phyloP scores from a whole-genome alignment of 2,888 invertebrate species.

The Biston betularia region DNA sequence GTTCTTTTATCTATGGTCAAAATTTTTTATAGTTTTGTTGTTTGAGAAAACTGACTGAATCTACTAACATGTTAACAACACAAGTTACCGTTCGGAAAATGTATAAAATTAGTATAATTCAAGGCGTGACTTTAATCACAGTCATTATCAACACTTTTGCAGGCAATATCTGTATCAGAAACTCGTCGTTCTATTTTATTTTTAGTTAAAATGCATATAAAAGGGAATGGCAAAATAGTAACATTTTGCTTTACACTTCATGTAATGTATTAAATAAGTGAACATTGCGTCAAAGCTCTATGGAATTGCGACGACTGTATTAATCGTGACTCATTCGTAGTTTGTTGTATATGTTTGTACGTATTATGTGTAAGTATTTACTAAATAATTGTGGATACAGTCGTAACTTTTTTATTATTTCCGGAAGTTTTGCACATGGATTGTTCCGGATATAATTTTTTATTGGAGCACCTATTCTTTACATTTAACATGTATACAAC shows the following conservation, averaged over 20 bases:
- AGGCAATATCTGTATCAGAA: constrained; percentile 39
- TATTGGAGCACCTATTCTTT: not conserved
- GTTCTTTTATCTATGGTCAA: not conserved
- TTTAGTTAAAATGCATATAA: not conserved
- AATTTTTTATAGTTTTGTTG: not conserved
- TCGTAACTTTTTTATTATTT: constrained; percentile 73
- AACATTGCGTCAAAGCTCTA: constrained; percentile 57
- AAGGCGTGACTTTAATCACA: not conserved
- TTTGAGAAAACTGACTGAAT: not conserved
- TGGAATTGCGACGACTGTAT: constrained; percentile 85
- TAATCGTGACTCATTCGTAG: constrained; percentile 82
- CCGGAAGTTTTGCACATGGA: constrained; percentile 67
- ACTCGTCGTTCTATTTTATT: constrained; percentile 48
- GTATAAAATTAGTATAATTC: not conserved
- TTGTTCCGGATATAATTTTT: constrained; percentile 12
- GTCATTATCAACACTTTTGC: not conserved
- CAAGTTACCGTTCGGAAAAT: not conserved
- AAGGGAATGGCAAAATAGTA: not conserved
- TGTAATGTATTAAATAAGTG: not conserved
- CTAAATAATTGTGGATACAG: constrained; percentile 72
- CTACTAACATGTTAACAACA: not conserved
- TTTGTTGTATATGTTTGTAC: constrained; percentile 81
- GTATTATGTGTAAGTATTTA: constrained; percentile 79
- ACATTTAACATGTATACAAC: constrained; percentile 18
- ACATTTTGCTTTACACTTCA: not conserved